Evolutionary conservation across 2,113 vertebrate genomes (phyloP), one percentile per base, ranked within the genome.

Genomic region (Egretta garzetta): DNA sequence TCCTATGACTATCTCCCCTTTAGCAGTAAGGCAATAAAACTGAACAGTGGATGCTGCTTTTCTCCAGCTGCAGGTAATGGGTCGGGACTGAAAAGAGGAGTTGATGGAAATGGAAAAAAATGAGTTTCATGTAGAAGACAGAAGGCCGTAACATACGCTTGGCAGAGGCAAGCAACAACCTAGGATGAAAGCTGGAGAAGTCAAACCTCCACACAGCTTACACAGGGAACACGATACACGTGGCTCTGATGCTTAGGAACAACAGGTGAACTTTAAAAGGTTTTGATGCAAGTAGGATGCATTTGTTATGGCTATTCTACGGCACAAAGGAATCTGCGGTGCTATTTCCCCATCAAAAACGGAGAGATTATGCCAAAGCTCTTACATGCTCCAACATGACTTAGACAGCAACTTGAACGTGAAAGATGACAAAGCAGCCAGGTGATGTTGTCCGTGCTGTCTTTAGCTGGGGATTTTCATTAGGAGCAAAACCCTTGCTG

Each of bases 161-260:
- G 32, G 32, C 20, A 47, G 23, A 23, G 14, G 53, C n/a, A 90
- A 82, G 37, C 27, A 13, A 64, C 64, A 66, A 55, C 20, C 13
- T 16, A 37, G 33, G 56, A 55, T 4, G 39, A 72, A 63, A 77
- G 19, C 45, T 80, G 60, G 4, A 74, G 32, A 83, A 63, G 30
- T 17, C 47, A 64, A 35, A 58, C 28, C 53, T 24, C 5, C 24
- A 39, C 27, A 37, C 10, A 17, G 17, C 9, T 37, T 37, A 37
- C 4, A 23, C 7, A 62, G 60, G 41, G 33, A 83, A 43, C 4
- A 53, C 0, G 5, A 72, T 4, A 33, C 28, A 35, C 0, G 0
- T 9, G 21, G 20, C 21, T 12, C 18, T 15, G 4, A 5, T 4
- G 43, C 56, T 71, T 62, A 53, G 45, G 58, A 80, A 91, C 39